Percentiles rank a stretch among this genome's conserved stretches.
phyloP scores from a whole-genome alignment of 2,888 invertebrate species.

The Rhamphomyia laevipes region DNA sequence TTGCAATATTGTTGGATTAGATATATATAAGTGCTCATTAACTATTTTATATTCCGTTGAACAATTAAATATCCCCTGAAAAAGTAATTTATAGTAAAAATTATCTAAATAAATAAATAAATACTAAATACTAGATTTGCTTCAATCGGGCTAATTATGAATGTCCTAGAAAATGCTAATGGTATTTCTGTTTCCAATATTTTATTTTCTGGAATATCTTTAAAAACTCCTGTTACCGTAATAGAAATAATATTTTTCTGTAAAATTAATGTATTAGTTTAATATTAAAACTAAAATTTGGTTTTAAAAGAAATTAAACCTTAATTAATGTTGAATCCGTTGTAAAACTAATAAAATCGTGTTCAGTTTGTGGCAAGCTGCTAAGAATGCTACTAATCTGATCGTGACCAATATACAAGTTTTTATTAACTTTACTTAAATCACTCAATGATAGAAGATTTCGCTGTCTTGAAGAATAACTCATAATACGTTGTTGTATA shows the following conservation, averaged over 20 bases:
- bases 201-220: not conserved
- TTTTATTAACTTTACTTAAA: slow-evolving; percentile 1
- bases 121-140: slow-evolving; percentile 6
- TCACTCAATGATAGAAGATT: no score
- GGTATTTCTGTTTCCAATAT: slow-evolving; percentile 10
- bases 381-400: slow-evolving; percentile 7
- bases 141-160: slow-evolving; percentile 7
- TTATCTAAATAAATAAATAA: not conserved
- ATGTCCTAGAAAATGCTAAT: slow-evolving; percentile 14
- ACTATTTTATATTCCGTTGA: slow-evolving; percentile 13
- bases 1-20: slow-evolving; percentile 9
- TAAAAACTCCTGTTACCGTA: slow-evolving; percentile 8
- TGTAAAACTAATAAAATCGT: slow-evolving; percentile 14
- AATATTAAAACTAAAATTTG: not conserved
- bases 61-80: slow-evolving; percentile 11
- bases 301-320: slow-evolving; percentile 1
- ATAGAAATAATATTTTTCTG: not conserved
- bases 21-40: slow-evolving; percentile 10
- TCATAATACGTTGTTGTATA: no score
- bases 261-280: not conserved
- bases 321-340: slow-evolving; percentile 8
- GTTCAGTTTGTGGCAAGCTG: slow-evolving; percentile 10
- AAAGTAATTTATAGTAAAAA: not conserved
- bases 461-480: no score
- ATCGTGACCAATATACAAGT: slow-evolving; percentile 4